Percentiles rank a stretch among this genome's conserved stretches.
Evolutionary conservation across 92 coral and sea anemone genomes (phyloP).

Genomic region (Porites rus): DNA sequence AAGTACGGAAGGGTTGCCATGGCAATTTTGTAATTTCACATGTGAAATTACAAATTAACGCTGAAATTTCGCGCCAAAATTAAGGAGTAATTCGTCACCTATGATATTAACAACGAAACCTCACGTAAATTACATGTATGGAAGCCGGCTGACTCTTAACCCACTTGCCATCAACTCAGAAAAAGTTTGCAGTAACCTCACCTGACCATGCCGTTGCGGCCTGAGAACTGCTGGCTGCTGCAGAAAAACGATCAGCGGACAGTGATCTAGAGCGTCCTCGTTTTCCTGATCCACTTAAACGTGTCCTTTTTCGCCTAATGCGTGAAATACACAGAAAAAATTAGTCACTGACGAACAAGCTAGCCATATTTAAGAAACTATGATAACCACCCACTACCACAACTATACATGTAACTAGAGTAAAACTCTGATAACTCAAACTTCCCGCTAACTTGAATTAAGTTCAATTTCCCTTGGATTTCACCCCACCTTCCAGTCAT

Average conservation of each 20-base stretch:
- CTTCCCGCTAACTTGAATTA: too few species aligned
- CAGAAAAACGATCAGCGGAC: constrained; percentile 90
- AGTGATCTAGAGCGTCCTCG: constrained; percentile 92
- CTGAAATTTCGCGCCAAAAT: too few species aligned
- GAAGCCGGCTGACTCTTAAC: not conserved
- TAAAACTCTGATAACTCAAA: too few species aligned
- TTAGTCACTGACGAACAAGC: not conserved
- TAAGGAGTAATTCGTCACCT: too few species aligned
- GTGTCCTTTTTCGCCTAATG: constrained; percentile 76
- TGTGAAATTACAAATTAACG: too few species aligned
- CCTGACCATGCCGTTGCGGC: constrained; percentile 27
- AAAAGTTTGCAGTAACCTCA: not conserved
- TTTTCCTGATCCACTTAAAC: constrained; percentile 74
- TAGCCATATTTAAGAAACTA: not conserved
- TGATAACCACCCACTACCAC: not conserved
- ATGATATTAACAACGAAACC: not conserved
- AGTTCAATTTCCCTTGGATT: too few species aligned
- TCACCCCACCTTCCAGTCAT: too few species aligned
- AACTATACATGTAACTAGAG: not conserved
- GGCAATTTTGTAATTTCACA: too few species aligned
- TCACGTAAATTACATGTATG: not conserved
- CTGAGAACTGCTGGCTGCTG: constrained; percentile 52
- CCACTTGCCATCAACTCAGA: too few species aligned
- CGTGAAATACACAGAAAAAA: not conserved
- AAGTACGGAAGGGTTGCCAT: too few species aligned